Evolutionary conservation across 2,888 invertebrate genomes (phyloP).

Genomic region (Lasioglossum villosulum): DNA sequence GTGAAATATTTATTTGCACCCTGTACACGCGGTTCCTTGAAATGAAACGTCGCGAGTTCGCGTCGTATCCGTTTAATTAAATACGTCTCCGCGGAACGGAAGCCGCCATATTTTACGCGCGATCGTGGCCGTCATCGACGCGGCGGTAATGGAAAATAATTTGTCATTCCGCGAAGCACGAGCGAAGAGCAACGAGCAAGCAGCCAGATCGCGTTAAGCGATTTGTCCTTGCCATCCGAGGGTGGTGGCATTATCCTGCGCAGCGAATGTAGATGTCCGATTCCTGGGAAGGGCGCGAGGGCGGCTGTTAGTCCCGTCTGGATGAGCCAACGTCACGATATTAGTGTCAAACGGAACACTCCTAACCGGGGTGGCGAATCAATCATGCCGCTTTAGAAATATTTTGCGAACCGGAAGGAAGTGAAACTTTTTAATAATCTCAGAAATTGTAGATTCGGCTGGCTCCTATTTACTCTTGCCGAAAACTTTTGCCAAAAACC

Average conservation of each 20-base stretch:
- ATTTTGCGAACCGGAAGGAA: not conserved
- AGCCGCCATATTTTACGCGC: conserved; percentile 64
- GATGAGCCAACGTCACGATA: conserved; percentile 40
- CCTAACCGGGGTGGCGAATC: conserved; percentile 44
- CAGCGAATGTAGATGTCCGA: conserved; percentile 68
- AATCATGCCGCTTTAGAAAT: conserved; percentile 52
- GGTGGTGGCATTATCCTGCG: conserved; percentile 68
- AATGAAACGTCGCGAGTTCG: conserved; percentile 4
- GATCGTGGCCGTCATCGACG: conserved; percentile 54
- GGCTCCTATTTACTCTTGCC: too few relatives aligned
- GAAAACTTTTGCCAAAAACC: too few relatives aligned
- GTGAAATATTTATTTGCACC: too few relatives aligned
- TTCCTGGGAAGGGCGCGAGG: conserved; percentile 39
- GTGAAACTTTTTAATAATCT: not conserved
- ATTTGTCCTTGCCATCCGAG: conserved; percentile 80
- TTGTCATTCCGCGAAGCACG: conserved; percentile 71
- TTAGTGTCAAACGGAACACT: conserved; percentile 53
- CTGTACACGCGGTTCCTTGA: not conserved
- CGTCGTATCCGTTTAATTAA: conserved; percentile 56
- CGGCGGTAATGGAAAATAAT: conserved; percentile 76
- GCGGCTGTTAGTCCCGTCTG: conserved; percentile 55
- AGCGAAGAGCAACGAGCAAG: conserved; percentile 29
- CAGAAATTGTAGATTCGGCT: too few relatives aligned
- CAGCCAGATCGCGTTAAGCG: conserved; percentile 76
- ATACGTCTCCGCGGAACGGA: not conserved